These are phyloP conservation scores for Pristis pectinata DNA, from an alignment of 2,797 vertebrate species.

Conservation along the genomic window DNA sequence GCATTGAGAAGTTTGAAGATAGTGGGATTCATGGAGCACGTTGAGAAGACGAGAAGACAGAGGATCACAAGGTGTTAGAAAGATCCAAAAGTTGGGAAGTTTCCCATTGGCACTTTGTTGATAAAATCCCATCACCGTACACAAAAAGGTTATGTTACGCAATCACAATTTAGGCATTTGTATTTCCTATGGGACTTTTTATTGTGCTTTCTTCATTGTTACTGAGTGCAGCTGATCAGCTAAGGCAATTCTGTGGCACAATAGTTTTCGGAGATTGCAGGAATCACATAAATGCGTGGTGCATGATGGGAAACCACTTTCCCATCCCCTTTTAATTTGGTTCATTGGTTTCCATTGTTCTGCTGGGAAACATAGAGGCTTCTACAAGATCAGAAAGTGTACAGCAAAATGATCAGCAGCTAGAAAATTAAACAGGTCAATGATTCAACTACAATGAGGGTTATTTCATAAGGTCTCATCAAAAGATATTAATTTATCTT, in stretches of 20 bases:
- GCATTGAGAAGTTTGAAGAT: too few species aligned
- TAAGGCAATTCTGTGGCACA: not conserved
- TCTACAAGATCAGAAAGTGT: not conserved
- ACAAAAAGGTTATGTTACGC: too few species aligned
- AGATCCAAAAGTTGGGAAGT: too few species aligned
- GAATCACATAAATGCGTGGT: not conserved
- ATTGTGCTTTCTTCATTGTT: not conserved
- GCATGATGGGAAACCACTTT: not conserved
- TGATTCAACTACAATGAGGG: not conserved
- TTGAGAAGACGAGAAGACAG: too few species aligned
- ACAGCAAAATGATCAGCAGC: not conserved
- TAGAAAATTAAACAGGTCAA: not conserved
- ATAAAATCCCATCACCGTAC: too few species aligned
- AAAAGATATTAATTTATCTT: not conserved
- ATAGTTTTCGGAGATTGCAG: not conserved
- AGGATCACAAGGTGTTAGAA: too few species aligned
- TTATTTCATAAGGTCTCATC: not conserved
- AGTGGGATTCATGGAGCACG: too few species aligned
- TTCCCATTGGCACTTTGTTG: too few species aligned
- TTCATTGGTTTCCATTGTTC: not conserved
- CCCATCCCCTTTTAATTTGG: not conserved
- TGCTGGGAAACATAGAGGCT: not conserved
- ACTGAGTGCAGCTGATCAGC: not conserved
- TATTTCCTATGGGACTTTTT: not conserved
- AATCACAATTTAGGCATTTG: too few species aligned